phyloP scores from a whole-genome alignment of 2,797 vertebrate species.

The Malacoraja senta region DNA sequence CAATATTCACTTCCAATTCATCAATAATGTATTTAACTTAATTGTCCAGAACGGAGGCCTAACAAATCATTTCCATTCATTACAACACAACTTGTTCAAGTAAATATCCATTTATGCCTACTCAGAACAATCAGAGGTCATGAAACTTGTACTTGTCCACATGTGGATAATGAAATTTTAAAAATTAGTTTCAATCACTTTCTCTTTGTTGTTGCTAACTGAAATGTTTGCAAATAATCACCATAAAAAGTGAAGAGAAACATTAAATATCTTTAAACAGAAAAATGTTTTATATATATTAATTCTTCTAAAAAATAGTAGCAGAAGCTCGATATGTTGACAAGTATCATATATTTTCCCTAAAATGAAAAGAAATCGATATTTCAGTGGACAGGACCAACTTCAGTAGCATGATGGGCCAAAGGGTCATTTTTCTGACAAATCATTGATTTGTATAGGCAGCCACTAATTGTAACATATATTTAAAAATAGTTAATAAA shows the following conservation, averaged over 20 bases:
- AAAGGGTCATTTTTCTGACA: background rate
- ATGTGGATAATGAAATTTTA: background rate
- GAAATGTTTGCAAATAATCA: background rate
- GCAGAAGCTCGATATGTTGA: background rate
- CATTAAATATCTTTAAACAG: background rate
- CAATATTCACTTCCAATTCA: background rate
- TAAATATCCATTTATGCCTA: background rate
- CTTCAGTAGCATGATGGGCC: background rate
- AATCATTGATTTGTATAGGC: background rate
- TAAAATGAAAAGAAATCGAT: background rate
- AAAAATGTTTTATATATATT: background rate
- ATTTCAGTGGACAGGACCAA: background rate
- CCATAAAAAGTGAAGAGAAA: background rate
- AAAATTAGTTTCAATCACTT: background rate
- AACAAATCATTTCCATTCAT: background rate
- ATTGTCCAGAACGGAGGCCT: background rate
- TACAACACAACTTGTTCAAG: background rate
- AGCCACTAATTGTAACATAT: background rate
- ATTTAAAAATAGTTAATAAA: background rate
- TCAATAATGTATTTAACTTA: background rate
- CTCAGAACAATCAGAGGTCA: background rate
- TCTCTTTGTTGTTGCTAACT: background rate
- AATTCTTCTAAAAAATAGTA: background rate
- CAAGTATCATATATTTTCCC: too few relatives aligned
- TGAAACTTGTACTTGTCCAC: background rate